Evolutionary conservation across 2,797 vertebrate species (phyloP).

Genomic region (Leuciscus waleckii): DNA sequence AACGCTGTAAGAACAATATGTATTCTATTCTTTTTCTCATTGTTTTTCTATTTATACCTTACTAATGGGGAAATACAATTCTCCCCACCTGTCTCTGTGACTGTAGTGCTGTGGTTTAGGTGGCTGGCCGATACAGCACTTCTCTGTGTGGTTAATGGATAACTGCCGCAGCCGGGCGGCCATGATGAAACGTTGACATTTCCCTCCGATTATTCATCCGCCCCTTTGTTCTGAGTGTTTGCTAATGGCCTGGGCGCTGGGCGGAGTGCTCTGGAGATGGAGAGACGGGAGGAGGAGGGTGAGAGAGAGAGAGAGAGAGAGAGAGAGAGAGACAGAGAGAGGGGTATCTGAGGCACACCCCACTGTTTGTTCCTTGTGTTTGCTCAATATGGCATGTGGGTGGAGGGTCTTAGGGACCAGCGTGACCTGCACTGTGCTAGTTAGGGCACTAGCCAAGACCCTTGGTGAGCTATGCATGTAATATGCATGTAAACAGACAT

Average conservation of each 20-base stretch:
- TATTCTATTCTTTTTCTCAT: not conserved
- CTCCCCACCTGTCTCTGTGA: conserved; percentile 65
- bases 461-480: not conserved
- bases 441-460: not conserved
- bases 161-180: conserved; percentile 68
- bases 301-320: conserved; percentile 54
- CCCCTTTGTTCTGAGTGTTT: conserved; percentile 83
- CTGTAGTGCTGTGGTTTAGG: conserved; percentile 40
- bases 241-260: conserved; percentile 74
- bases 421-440: conserved; percentile 6
- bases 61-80: conserved; percentile 18
- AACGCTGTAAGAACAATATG: not conserved
- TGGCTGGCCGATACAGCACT: conserved; percentile 58
- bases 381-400: conserved; percentile 64
- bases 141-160: conserved; percentile 76
- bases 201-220: conserved; percentile 82
- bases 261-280: conserved; percentile 57
- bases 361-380: conserved; percentile 63
- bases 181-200: conserved; percentile 80
- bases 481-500: not conserved
- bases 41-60: conserved; percentile 46
- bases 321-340: conserved; percentile 63
- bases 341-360: conserved; percentile 58
- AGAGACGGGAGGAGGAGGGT: conserved; percentile 31
- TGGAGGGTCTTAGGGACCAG: conserved; percentile 40